These are phyloP conservation scores for Hermaeophaga mercurialis DNA, from an alignment of 2,888 invertebrate species.

Conservation along the genomic window DNA sequence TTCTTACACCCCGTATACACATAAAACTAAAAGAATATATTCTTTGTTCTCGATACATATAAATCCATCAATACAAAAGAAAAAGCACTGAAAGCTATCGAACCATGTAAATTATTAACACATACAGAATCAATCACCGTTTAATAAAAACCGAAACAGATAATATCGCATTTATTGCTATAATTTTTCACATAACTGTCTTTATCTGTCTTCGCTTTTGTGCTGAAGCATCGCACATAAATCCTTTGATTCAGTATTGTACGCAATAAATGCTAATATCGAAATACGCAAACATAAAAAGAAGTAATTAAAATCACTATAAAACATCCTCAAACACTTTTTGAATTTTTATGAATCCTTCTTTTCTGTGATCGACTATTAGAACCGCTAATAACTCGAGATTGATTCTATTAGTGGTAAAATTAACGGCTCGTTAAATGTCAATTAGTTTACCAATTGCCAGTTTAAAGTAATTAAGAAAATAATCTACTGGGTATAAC, in stretches of 20 bases:
- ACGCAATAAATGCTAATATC: slow-evolving; percentile 1
- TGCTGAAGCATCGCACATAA: slow-evolving; percentile 8
- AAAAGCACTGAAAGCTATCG: slow-evolving; percentile 13
- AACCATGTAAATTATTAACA: slow-evolving; percentile 21
- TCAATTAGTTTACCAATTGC: too few relatives aligned
- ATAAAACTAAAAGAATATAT: background rate
- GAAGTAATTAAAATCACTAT: slow-evolving; percentile 1
- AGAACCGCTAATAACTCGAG: too few relatives aligned
- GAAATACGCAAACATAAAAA: slow-evolving; percentile 5
- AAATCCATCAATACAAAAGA: slow-evolving; percentile 11
- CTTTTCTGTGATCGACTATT: too few relatives aligned
- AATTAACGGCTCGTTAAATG: too few relatives aligned
- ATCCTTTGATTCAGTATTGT: slow-evolving; percentile 2
- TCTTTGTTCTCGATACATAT: slow-evolving; percentile 3
- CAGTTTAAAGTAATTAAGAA: too few relatives aligned
- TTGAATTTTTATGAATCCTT: slow-evolving; percentile 8
- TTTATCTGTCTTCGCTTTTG: slow-evolving; percentile 27
- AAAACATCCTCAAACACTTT: background rate
- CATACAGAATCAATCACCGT: slow-evolving; percentile 26
- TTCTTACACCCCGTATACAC: too few relatives aligned
- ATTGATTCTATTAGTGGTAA: too few relatives aligned
- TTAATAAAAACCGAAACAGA: slow-evolving; percentile 19
- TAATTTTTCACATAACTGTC: slow-evolving; percentile 30
- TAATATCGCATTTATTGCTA: slow-evolving; percentile 24
- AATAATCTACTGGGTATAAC: too few relatives aligned